Evolutionary conservation across 2,888 invertebrate genomes (phyloP), one percentile per base, ranked within the genome.

Genomic region (Liodrosophila aerea): DNA sequence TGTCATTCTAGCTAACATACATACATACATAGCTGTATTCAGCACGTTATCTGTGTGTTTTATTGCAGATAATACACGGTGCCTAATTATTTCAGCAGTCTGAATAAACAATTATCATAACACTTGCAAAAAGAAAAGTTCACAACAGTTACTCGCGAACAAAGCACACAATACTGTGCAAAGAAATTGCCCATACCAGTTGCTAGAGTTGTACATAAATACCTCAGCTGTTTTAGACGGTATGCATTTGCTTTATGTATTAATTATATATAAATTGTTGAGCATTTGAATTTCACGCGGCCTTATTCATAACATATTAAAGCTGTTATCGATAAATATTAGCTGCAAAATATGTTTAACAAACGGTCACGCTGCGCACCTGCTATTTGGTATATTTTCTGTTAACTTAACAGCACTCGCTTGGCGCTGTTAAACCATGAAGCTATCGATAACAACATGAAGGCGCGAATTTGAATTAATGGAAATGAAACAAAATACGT

Each of bases 11-110:
- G n/a, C n/a, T n/a, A n/a, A n/a, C n/a, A n/a, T n/a, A n/a, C n/a
- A n/a, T n/a, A n/a, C n/a, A 41, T 30, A 41, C 29, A 43, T 49
- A 41, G 54, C 41, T 56, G 41, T 54, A 41, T 43, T 50, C 9
- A 11, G 7, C n/a, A 7, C 22, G 36, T 16, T n/a, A n/a, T n/a
- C n/a, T n/a, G n/a, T n/a, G 12, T 41, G 43, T 36, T n/a, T n/a
- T n/a, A 56, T 43, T 57, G 31, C 57, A 44, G 57, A 37, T 56
- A 57, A 50, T 37, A 50, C 50, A 37, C 57, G 43, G 43, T 53
- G 22, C 41, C 13, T 40, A 27, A 33, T n/a, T 30, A 44, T 43
- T 43, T 45, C 37, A 18, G 37, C 45, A 37, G 34, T 50, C 41
- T 56, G 50, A 54, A 33, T 39, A 54, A 54, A 54, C 54, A 54